Percentiles rank a stretch among this genome's conserved stretches.
Conservation (phyloP, 2,888 invertebrate genomes). For the Anticlea derivata region DNA sequence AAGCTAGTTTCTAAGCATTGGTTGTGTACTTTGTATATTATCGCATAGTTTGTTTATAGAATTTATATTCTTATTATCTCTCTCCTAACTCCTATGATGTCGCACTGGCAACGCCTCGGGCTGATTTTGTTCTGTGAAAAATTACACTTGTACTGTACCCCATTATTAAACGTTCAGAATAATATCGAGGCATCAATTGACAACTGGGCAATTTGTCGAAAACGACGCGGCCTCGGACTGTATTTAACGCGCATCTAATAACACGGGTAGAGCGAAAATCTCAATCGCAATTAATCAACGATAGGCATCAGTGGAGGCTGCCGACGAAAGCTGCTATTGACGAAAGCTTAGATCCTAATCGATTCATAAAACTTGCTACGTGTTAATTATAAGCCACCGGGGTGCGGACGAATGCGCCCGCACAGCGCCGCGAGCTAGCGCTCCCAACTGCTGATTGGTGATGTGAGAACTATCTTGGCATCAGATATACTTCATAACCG, state of each 20-base stretch:
- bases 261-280: slow-evolving; percentile 75
- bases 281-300: slow-evolving; percentile 81
- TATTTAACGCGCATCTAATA: slow-evolving; percentile 73
- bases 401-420: slow-evolving; percentile 62
- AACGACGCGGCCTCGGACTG: slow-evolving; percentile 54
- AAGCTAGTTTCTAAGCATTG: too few relatives aligned
- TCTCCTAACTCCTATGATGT: background rate
- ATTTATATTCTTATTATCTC: background rate
- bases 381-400: slow-evolving; percentile 84
- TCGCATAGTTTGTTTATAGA: background rate
- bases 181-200: slow-evolving; percentile 64
- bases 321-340: slow-evolving; percentile 80
- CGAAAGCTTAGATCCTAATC: slow-evolving; percentile 84
- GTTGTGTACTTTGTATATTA: background rate
- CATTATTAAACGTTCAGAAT: slow-evolving; percentile 45
- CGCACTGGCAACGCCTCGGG: background rate
- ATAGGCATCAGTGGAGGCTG: slow-evolving; percentile 69
- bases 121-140: slow-evolving; percentile 22
- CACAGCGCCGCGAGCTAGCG: slow-evolving; percentile 59
- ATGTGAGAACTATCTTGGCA: slow-evolving; percentile 71
- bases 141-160: slow-evolving; percentile 27
- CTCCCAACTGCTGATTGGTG: slow-evolving; percentile 58
- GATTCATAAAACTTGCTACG: slow-evolving; percentile 82
- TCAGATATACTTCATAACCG: slow-evolving; percentile 67
- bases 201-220: slow-evolving; percentile 72